A percentile compares a stretch with the other conserved stretches of the same genome.
phyloP scores from a whole-genome alignment of 2,888 invertebrate species.

The Scelioninae gen. 1 region DNA sequence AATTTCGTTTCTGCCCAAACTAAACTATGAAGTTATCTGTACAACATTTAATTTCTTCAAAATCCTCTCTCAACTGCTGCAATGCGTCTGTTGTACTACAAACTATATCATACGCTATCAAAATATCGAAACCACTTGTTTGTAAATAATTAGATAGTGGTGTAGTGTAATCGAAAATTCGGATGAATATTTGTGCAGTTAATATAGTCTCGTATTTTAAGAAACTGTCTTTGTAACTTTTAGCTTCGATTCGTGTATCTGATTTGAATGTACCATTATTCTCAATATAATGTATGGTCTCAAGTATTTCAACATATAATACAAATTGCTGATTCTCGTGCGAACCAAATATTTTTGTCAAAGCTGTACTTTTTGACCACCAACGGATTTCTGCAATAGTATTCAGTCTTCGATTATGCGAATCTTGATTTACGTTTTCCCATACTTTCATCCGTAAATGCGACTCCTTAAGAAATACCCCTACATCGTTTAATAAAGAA shows the following conservation, averaged over 20 bases:
- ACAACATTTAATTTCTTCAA: too few relatives aligned
- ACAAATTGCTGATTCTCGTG: constrained; percentile 1
- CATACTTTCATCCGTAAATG: constrained; percentile 39
- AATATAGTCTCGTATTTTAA: constrained; percentile 17
- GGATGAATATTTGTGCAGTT: neutral
- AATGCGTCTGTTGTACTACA: too few relatives aligned
- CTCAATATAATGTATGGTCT: neutral
- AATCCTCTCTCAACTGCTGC: too few relatives aligned
- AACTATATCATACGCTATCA: constrained; percentile 16
- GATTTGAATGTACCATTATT: constrained; percentile 1
- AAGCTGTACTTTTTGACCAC: constrained; percentile 33
- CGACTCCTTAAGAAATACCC: constrained; percentile 28
- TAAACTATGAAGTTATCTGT: too few relatives aligned
- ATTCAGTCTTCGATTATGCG: constrained; percentile 3
- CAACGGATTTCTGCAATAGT: constrained; percentile 11
- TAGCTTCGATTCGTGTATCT: constrained; percentile 13
- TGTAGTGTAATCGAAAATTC: constrained; percentile 6
- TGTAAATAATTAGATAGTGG: constrained; percentile 5
- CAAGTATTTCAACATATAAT: constrained; percentile 3
- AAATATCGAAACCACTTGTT: constrained; percentile 8
- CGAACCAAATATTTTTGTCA: constrained; percentile 13
- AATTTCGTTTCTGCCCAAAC: too few relatives aligned
- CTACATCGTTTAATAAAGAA: constrained; percentile 10
- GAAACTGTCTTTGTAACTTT: constrained; percentile 3
- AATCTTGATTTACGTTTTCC: constrained; percentile 11